These are phyloP conservation scores for Cladopsammia gracilis DNA, from an alignment of 64 coral and sea anemone genomes.

Conservation along the genomic window DNA sequence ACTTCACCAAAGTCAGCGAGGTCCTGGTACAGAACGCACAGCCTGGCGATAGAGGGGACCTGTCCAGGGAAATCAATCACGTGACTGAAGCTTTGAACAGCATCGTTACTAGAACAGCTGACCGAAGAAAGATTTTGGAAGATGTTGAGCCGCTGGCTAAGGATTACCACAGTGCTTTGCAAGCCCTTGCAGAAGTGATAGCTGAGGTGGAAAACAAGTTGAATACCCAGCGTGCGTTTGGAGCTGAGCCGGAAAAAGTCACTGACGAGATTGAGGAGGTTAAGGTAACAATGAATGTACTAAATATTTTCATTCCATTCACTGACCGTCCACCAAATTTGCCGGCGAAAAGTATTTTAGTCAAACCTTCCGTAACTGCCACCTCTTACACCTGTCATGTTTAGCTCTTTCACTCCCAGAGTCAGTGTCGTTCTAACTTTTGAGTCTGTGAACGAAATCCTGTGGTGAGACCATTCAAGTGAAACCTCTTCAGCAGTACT, in stretches of 20 bases:
- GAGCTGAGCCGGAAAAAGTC: conserved; percentile 87
- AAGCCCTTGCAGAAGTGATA: conserved; percentile 66
- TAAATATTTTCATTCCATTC: too few relatives aligned
- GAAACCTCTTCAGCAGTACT: too few relatives aligned
- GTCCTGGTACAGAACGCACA: conserved; percentile 66
- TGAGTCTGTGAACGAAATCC: too few relatives aligned
- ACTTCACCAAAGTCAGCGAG: conserved; percentile 79
- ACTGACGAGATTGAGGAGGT: conserved; percentile 60
- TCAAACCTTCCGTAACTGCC: too few relatives aligned
- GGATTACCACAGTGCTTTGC: conserved; percentile 79
- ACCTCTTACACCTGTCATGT: too few relatives aligned
- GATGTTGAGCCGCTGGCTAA: conserved; percentile 59
- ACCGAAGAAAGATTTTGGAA: conserved; percentile 58
- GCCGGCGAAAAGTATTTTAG: too few relatives aligned
- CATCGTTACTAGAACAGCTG: conserved; percentile 43
- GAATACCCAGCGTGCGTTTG: conserved; percentile 77
- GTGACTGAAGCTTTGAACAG: conserved; percentile 76
- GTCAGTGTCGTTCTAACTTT: too few relatives aligned
- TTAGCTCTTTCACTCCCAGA: too few relatives aligned
- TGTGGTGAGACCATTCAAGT: too few relatives aligned
- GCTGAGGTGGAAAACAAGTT: conserved; percentile 71
- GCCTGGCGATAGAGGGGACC: conserved; percentile 54
- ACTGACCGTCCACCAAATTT: too few relatives aligned
- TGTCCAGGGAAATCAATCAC: conserved; percentile 73
- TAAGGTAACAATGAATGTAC: conserved; percentile 47